A percentile compares a stretch with the other conserved stretches of the same genome.
These are phyloP conservation scores for Alligator sinensis DNA, from an alignment of 2,113 vertebrate species.

Conservation along the genomic window DNA sequence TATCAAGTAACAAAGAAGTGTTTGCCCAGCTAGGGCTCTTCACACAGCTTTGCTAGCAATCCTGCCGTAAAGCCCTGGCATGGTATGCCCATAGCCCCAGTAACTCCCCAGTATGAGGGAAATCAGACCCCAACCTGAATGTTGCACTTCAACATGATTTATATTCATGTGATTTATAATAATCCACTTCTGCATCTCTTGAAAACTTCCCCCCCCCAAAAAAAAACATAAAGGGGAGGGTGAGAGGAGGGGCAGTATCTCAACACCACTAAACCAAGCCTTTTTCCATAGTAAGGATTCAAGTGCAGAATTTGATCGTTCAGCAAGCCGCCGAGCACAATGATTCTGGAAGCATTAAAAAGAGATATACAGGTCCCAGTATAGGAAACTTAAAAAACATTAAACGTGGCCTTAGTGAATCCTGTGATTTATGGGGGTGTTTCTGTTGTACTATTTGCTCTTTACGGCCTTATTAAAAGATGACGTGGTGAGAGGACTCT, in stretches of 20 bases:
- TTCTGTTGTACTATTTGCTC: neutral
- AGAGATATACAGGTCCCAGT: neutral
- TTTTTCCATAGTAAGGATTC: neutral
- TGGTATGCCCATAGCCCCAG: neutral
- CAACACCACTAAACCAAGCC: neutral
- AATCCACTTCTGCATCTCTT: neutral
- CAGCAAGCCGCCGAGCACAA: rapidly evolving
- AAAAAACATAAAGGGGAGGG: neutral
- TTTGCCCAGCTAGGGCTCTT: neutral
- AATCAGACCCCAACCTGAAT: neutral
- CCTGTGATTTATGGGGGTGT: neutral
- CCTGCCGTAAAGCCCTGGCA: neutral
- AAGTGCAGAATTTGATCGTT: neutral
- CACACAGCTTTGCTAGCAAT: rapidly evolving
- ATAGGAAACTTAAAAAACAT: neutral
- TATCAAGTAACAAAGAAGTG: neutral
- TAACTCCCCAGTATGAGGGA: neutral
- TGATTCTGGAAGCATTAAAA: neutral
- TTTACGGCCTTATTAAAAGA: conserved; percentile 32
- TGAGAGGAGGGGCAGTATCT: neutral
- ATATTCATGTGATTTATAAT: rapidly evolving
- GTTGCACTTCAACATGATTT: neutral
- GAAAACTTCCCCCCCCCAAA: neutral
- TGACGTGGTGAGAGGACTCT: neutral
- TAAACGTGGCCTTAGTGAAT: neutral